These are phyloP conservation scores for Lochmaea capreae DNA, from an alignment of 2,888 invertebrate species.

Conservation along the genomic window DNA sequence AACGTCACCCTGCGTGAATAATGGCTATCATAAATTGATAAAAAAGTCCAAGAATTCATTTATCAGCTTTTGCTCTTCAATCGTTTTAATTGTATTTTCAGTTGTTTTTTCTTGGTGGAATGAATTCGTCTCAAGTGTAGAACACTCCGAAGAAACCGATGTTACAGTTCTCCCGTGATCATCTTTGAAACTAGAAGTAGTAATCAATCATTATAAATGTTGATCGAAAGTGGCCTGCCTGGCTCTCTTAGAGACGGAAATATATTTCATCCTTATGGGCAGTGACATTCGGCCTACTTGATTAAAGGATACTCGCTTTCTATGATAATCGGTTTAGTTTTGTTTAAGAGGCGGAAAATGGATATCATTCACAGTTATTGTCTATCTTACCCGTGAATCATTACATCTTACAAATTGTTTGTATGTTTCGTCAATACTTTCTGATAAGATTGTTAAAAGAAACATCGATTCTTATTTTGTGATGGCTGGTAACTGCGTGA, in stretches of 20 bases:
- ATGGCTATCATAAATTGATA: too few relatives aligned
- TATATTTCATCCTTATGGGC: slow-evolving; percentile 37
- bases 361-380: slow-evolving; percentile 42
- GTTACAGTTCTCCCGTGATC: slow-evolving; percentile 13
- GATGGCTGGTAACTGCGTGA: background rate
- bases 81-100: too few relatives aligned
- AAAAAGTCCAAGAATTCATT: too few relatives aligned
- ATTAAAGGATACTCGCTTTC: slow-evolving; percentile 53
- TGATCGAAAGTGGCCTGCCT: slow-evolving; percentile 17
- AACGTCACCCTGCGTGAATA: too few relatives aligned
- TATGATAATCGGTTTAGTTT: slow-evolving; percentile 47
- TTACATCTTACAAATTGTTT: slow-evolving; percentile 2
- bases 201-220: slow-evolving; percentile 21
- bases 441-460: background rate
- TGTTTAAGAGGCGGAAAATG: slow-evolving; percentile 45
- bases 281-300: slow-evolving; percentile 52
- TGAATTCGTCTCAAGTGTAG: background rate
- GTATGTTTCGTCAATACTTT: slow-evolving; percentile 3
- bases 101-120: background rate
- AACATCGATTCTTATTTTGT: slow-evolving; percentile 2
- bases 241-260: slow-evolving; percentile 19
- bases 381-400: slow-evolving; percentile 20
- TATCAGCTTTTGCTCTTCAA: too few relatives aligned
- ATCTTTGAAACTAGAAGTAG: slow-evolving; percentile 14
- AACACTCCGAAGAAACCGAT: slow-evolving; percentile 6